Conservation (phyloP, 2,797 vertebrate genomes). For the Gymnothorax reevesii region DNA sequence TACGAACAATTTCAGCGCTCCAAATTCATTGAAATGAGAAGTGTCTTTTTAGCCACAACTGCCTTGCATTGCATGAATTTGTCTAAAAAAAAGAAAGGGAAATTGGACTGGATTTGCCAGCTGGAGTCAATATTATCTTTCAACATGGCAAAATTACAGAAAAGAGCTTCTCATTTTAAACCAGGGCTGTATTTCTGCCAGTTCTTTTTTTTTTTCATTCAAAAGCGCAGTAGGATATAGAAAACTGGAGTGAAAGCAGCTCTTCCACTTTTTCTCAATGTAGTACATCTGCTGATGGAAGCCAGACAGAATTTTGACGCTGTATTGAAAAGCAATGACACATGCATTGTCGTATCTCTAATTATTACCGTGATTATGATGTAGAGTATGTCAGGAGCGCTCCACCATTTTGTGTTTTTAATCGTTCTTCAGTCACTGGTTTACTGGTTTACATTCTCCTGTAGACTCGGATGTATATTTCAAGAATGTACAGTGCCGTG, state of each 20-base stretch:
- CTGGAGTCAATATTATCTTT: slow-evolving; percentile 2
- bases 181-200: neutral
- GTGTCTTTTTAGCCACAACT: neutral
- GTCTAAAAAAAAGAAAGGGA: neutral
- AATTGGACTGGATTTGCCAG: slow-evolving; percentile 11
- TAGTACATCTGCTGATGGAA: neutral
- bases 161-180: slow-evolving; percentile 5
- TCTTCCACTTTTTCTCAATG: neutral
- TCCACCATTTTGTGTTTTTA: neutral
- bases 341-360: neutral
- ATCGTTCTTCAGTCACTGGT: neutral
- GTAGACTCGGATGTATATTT: too few species aligned
- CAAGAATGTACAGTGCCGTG: too few species aligned
- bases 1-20: neutral
- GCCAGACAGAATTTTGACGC: neutral
- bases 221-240: neutral
- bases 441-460: neutral
- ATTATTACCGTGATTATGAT: neutral
- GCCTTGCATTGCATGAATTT: neutral
- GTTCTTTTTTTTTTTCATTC: neutral
- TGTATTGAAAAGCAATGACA: neutral
- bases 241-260: neutral
- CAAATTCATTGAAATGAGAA: neutral
- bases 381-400: neutral
- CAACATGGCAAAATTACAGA: neutral